Evolutionary conservation across 2,113 vertebrate genomes (phyloP).

Genomic region (Lota lota): DNA sequence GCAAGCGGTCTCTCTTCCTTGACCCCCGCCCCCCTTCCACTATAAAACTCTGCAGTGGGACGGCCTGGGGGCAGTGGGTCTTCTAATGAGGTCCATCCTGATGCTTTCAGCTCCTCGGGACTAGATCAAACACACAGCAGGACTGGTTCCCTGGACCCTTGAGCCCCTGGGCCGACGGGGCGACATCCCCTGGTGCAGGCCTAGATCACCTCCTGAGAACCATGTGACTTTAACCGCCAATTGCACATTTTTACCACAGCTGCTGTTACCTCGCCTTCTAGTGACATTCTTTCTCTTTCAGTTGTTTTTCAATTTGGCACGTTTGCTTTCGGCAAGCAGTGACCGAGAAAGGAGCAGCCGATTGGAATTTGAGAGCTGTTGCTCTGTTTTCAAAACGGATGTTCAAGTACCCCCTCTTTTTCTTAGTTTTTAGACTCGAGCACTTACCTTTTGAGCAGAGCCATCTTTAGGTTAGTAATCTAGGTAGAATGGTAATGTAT

Average conservation of each 20-base stretch:
- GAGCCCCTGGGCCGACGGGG: constrained; percentile 30
- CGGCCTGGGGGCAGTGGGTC: constrained; percentile 38
- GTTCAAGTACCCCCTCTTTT: neutral
- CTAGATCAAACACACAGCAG: constrained; percentile 32
- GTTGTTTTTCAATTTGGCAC: neutral
- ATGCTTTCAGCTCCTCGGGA: constrained; percentile 50
- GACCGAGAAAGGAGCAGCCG: neutral
- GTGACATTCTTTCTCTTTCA: neutral
- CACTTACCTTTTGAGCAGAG: neutral
- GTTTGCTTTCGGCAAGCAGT: neutral
- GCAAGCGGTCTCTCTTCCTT: no score
- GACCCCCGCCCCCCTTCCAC: constrained; percentile 23
- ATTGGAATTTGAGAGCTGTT: neutral
- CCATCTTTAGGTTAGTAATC: neutral
- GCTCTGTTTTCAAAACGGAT: neutral
- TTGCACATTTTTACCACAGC: constrained; percentile 9
- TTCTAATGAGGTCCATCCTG: constrained; percentile 59
- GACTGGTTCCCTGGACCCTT: constrained; percentile 29
- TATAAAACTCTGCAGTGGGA: constrained; percentile 48
- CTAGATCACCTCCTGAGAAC: constrained; percentile 28
- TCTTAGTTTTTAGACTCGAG: neutral
- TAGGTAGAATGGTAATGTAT: neutral
- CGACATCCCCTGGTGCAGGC: constrained; percentile 1
- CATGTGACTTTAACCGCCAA: constrained; percentile 22
- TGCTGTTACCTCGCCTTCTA: neutral